Evolutionary conservation across 1,140 invertebrate genomes (phyloP).

Genomic region (Tetramorium simillimum): DNA sequence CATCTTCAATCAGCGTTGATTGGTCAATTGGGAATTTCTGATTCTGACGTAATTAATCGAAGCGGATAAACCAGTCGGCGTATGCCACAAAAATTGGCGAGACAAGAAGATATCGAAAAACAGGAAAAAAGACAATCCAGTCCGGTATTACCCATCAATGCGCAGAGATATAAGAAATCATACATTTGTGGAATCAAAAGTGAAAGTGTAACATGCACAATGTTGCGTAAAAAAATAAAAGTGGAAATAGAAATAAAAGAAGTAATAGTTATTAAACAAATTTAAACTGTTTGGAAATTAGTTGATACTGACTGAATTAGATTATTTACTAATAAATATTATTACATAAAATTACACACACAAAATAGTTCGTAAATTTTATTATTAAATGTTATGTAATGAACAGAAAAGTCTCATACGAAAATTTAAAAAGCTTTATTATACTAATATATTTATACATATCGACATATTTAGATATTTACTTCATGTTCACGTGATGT

Average conservation of each 20-base stretch:
- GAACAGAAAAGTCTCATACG: neutral
- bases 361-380: neutral
- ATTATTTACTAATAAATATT: neutral
- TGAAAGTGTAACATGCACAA: neutral
- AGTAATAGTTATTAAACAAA: neutral
- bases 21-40: neutral
- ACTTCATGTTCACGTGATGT: slow-evolving; percentile 55
- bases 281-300: neutral
- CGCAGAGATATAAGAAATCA: neutral
- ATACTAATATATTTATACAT: slow-evolving; percentile 3
- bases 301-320: neutral
- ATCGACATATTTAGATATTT: neutral
- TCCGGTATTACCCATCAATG: neutral
- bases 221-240: neutral
- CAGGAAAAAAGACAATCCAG: neutral
- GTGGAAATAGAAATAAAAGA: neutral
- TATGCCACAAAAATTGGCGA: neutral
- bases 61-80: slow-evolving; percentile 12
- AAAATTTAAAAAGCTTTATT: slow-evolving; percentile 6
- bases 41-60: neutral
- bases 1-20: neutral
- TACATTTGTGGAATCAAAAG: neutral
- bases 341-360: neutral
- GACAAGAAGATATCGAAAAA: neutral
- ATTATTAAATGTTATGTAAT: neutral